Evolutionary conservation across 2,888 invertebrate species (phyloP).

Genomic region (Eumerus sabulonum): DNA sequence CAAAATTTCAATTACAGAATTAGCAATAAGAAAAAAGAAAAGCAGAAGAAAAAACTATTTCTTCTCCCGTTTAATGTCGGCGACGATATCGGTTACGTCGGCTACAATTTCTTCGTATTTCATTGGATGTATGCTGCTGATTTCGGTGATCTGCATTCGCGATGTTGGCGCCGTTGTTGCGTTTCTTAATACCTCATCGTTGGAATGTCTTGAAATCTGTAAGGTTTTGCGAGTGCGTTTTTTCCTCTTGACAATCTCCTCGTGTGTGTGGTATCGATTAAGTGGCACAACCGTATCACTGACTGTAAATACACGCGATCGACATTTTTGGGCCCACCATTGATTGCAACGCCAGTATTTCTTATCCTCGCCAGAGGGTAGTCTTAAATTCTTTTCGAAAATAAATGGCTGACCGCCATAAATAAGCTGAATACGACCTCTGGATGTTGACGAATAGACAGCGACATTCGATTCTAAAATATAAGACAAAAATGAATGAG

Average conservation of each 20-base stretch:
- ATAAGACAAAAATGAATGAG: slow-evolving; percentile 15
- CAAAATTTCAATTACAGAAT: slow-evolving; percentile 23
- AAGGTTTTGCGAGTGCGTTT: slow-evolving; percentile 76
- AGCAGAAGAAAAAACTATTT: slow-evolving; percentile 26
- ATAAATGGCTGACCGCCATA: slow-evolving; percentile 79
- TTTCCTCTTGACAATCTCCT: slow-evolving; percentile 78
- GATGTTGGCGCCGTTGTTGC: slow-evolving; percentile 32
- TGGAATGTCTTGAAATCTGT: slow-evolving; percentile 30
- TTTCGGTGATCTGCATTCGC: slow-evolving; percentile 28
- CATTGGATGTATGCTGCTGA: slow-evolving; percentile 70
- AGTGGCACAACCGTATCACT: slow-evolving; percentile 77
- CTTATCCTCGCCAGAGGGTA: slow-evolving; percentile 76
- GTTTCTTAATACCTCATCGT: slow-evolving; percentile 35
- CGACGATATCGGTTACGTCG: slow-evolving; percentile 76
- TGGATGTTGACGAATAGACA: slow-evolving; percentile 78
- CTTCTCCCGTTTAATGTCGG: slow-evolving; percentile 53
- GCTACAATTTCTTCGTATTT: slow-evolving; percentile 78
- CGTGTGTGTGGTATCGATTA: slow-evolving; percentile 79
- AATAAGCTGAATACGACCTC: slow-evolving; percentile 78
- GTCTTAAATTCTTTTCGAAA: slow-evolving; percentile 77
- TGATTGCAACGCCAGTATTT: slow-evolving; percentile 79
- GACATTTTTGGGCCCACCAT: slow-evolving; percentile 79
- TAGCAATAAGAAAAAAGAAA: background rate
- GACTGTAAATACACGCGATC: slow-evolving; percentile 78
- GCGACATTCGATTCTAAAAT: slow-evolving; percentile 75